Conservation (phyloP, 1,140 invertebrate species). For the Temnothorax curvispinosus region DNA sequence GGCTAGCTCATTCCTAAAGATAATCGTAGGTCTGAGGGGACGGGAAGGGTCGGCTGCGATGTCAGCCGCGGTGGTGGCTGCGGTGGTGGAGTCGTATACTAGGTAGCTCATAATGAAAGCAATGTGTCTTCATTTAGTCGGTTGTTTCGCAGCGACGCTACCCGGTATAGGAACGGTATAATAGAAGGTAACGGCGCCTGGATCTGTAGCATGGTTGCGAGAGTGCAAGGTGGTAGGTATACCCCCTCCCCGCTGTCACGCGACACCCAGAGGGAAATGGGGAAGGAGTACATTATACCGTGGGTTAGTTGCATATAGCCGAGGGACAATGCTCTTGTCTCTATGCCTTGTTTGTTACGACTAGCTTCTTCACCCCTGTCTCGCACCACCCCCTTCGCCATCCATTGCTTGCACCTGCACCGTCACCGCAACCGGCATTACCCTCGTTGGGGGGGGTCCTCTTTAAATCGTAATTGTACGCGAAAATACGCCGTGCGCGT, state of each 20-base stretch:
- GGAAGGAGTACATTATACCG: conserved; percentile 55
- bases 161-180: conserved; percentile 72
- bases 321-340: conserved; percentile 74
- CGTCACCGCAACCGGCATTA: conserved; percentile 12
- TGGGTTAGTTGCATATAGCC: conserved; percentile 61
- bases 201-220: conserved; percentile 54
- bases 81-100: conserved; percentile 38
- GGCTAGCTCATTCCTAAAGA: conserved; percentile 49
- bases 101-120: conserved; percentile 81
- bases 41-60: conserved; percentile 26
- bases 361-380: conserved; percentile 41
- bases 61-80: conserved; percentile 30
- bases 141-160: conserved; percentile 74
- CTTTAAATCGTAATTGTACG: conserved; percentile 44
- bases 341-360: conserved; percentile 74
- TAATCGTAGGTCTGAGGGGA: conserved; percentile 45
- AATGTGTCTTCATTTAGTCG: conserved; percentile 81
- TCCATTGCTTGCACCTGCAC: conserved; percentile 50
- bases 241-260: neutral
- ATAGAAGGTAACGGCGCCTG: conserved; percentile 78
- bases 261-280: conserved; percentile 23
- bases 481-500: neutral
- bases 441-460: conserved; percentile 7
- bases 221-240: conserved; percentile 52
- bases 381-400: conserved; percentile 35